Evolutionary conservation across 2,797 vertebrate genomes (phyloP), one percentile per base, ranked within the genome.

Genomic region (Melanotaenia parkinsoni): DNA sequence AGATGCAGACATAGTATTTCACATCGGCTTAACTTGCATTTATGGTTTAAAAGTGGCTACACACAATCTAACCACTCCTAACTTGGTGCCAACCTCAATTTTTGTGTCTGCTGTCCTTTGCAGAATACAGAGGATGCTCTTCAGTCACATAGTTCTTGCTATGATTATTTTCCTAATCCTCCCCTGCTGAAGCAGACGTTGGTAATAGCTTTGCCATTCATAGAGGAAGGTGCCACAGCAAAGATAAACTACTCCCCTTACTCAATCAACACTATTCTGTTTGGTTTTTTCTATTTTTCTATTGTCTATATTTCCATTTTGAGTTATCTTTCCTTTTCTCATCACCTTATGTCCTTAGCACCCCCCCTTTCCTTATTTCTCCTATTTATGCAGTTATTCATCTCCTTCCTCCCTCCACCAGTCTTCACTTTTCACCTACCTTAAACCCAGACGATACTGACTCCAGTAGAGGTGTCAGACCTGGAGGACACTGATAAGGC

Each of bases 401-500:
- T 74, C 53, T 81, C 35, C 58, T 61, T 54, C 32, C 6, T 50
- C 14, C 51, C 24, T 66, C 37, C 40, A 20, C 61, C 72, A 76
- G 70, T 62, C 64, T 71, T 76, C 58, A 60, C 51, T 70, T 64
- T 53, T 63, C 60, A 61, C 26, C 58, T 30, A 33, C 77, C 58
- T 56, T 72, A 68, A 83, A 78, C 77, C 82, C 51, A 0, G 28
- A 76, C 79, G 87, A 86, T 77, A 77, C 78, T n/a, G 53, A 87
- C 84, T 80, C 78, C 76, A 80, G 85, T 76, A 70, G 76, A 89
- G 88, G 91, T 87, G 86, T 82, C 80, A 86, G 85, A 91, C 91
- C 94, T 95, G 94, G 88, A 88, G 83, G 86, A 88, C 73, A 85
- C 87, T 89, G 94, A 94, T 95, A 94, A 94, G 91, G 79, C 81